These are phyloP conservation scores for Drosophila paulistorum DNA, from an alignment of 1,140 invertebrate species.

Conservation along the genomic window DNA sequence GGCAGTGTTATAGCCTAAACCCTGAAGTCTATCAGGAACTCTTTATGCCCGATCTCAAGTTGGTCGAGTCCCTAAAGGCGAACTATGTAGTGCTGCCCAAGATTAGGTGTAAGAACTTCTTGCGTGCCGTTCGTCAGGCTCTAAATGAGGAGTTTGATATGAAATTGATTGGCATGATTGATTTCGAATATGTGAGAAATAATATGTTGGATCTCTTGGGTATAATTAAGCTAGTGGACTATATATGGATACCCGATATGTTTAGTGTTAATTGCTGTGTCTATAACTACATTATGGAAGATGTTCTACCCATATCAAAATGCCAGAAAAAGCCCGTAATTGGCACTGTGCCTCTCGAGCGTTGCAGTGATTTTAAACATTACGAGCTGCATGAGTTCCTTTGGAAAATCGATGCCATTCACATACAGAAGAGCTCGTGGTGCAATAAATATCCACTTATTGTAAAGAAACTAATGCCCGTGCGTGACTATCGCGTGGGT, in stretches of 20 bases:
- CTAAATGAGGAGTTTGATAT: constrained; percentile 42
- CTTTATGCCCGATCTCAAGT: constrained; percentile 50
- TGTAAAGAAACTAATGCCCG: constrained; percentile 76
- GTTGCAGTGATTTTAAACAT: constrained; percentile 73
- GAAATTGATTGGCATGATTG: constrained; percentile 71
- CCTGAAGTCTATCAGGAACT: constrained; percentile 41
- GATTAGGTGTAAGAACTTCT: constrained; percentile 68
- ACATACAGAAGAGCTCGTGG: constrained; percentile 79
- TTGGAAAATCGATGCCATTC: constrained; percentile 70
- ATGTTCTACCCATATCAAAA: constrained; percentile 68
- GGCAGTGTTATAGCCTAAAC: constrained; percentile 62
- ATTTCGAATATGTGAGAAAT: constrained; percentile 71
- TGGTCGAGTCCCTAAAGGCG: constrained; percentile 43
- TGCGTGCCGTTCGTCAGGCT: constrained; percentile 43
- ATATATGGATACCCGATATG: constrained; percentile 78
- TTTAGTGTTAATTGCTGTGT: constrained; percentile 62
- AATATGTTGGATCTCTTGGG: constrained; percentile 76
- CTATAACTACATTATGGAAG: constrained; percentile 73
- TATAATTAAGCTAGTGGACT: constrained; percentile 73
- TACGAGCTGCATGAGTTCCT: constrained; percentile 78
- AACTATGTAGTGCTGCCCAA: constrained; percentile 70
- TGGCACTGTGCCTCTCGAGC: constrained; percentile 71
- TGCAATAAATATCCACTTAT: constrained; percentile 79
- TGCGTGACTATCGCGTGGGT: constrained; percentile 65
- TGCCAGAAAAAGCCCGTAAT: constrained; percentile 72